Conservation (phyloP, 2,113 vertebrate genomes). For the Polypterus bichir region DNA sequence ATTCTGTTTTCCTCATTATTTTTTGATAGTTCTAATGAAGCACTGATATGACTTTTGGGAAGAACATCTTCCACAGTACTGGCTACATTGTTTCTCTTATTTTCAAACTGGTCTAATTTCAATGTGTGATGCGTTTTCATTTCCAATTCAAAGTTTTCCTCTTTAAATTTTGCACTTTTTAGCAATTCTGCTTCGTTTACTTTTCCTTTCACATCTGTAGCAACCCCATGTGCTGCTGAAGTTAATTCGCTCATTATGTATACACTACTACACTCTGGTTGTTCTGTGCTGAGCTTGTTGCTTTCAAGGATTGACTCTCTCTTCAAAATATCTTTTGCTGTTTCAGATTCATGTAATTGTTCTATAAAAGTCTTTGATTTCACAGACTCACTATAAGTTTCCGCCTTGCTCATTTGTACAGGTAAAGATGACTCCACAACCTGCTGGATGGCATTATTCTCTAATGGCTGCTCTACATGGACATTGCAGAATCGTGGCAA, state of each 20-base stretch:
- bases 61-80: not conserved
- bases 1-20: too few relatives aligned
- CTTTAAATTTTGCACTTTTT: not conserved
- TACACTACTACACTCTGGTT: not conserved
- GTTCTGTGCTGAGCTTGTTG: not conserved
- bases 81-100: not conserved
- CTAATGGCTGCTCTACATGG: not conserved
- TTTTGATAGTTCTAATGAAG: too few relatives aligned
- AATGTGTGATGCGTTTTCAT: not conserved
- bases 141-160: not conserved
- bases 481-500: too few relatives aligned
- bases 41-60: not conserved
- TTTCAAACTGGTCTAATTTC: not conserved
- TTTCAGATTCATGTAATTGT: not conserved
- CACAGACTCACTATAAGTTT: slow-evolving; percentile 6
- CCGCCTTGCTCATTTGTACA: slow-evolving; percentile 17
- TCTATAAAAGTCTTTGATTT: slow-evolving; percentile 16
- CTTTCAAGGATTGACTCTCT: not conserved
- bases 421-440: not conserved
- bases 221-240: not conserved
- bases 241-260: not conserved
- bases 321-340: not conserved
- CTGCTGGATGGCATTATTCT: not conserved
- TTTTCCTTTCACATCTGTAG: not conserved
- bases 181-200: not conserved